phyloP scores from a whole-genome alignment of 2,797 vertebrate genomes.

The Betta splendens region DNA sequence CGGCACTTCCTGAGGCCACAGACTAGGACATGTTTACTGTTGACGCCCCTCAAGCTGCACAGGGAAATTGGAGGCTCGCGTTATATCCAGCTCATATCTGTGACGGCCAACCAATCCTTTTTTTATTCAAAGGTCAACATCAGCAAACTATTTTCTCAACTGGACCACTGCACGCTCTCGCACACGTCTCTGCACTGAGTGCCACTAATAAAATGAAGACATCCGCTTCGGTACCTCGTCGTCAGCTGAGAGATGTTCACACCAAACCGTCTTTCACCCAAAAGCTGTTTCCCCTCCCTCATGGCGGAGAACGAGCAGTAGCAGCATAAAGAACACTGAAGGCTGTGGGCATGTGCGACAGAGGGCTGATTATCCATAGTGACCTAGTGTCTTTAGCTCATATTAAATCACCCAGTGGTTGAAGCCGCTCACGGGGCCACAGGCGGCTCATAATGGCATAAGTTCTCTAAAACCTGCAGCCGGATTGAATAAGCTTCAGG shows the following conservation, averaged over 20 bases:
- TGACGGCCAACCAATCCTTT: slow-evolving; percentile 11
- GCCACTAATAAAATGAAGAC: neutral
- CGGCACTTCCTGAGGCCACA: neutral
- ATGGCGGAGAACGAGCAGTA: slow-evolving; percentile 13
- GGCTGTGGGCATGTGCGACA: slow-evolving; percentile 18
- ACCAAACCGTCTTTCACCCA: slow-evolving; percentile 2
- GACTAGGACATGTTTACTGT: slow-evolving; percentile 20
- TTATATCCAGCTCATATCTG: slow-evolving; percentile 7
- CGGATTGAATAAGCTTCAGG: slow-evolving; percentile 65
- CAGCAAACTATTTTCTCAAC: neutral
- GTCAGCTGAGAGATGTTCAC: slow-evolving; percentile 8
- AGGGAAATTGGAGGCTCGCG: slow-evolving; percentile 5
- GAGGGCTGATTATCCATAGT: slow-evolving; percentile 43
- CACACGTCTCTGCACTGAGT: neutral
- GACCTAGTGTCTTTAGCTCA: slow-evolving; percentile 38
- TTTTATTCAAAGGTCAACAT: slow-evolving; percentile 16
- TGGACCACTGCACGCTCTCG: neutral
- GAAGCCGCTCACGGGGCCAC: slow-evolving; percentile 46
- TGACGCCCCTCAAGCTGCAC: slow-evolving; percentile 11
- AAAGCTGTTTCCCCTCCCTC: neutral
- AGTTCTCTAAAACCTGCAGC: slow-evolving; percentile 50
- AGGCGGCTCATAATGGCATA: slow-evolving; percentile 55
- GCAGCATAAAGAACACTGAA: slow-evolving; percentile 34
- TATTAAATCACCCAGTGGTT: slow-evolving; percentile 65
- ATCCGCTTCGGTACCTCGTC: neutral